Evolutionary conservation across 2,888 invertebrate species (phyloP), one percentile per base, ranked within the genome.

Genomic region (Acanthosoma haemorrhoidale): DNA sequence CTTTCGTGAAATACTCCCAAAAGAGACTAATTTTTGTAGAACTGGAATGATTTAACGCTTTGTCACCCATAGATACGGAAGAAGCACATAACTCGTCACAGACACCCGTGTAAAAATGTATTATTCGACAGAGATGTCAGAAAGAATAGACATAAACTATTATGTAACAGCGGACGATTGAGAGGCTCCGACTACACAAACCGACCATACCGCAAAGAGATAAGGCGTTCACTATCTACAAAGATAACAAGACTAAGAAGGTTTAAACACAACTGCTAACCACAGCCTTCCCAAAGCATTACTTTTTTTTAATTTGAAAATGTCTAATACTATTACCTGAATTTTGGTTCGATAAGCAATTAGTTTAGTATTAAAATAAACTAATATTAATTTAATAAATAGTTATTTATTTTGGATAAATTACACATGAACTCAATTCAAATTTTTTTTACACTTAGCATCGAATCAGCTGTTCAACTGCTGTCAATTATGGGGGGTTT

Each of bases 1-100:
- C 84, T 76, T 84, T 84, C 79, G 86, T 84, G 79, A 86, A 87
- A 73, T 83, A 82, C 73, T 86, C 84, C 86, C 87, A 87, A 75
- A 84, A 73, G 38, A 71, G 64, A 58, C 68, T 69, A 32, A 73
- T 63, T 73, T 71, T 73, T 41, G 73, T 69, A 4, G 73, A 71
- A 18, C 69, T 43, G 9, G 70, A 25, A 38, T 66, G 69, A 29
- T 69, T 69, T 15, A 70, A 32, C n/a, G 63, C 63, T 71, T 72
- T 72, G 66, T 72, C 72, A 71, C 72, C 72, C 72, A 72, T 72
- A 72, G 69, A 60, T 71, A 72, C 70, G 31, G 63, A 64, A 63
- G 36, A 51, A 41, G 29, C 51, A 60, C 51, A 69, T 63, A 51
- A 51, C 39, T 51, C 11, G 43, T 36, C 36, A 25, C 34, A 31